phyloP scores from a whole-genome alignment of 2,113 vertebrate genomes.

The Egretta garzetta region DNA sequence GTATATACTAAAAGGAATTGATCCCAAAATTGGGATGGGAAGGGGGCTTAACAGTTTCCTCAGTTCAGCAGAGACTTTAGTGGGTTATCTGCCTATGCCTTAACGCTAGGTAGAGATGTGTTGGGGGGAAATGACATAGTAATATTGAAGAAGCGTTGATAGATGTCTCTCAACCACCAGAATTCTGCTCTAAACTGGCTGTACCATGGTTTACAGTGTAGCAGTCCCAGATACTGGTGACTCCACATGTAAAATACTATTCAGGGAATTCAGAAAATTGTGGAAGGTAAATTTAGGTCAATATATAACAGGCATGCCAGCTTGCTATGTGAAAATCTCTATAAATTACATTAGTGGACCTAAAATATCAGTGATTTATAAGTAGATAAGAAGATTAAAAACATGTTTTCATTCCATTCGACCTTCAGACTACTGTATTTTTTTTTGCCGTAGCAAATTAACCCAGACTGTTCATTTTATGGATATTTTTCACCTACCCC shows the following conservation, averaged over 20 bases:
- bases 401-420: constrained; percentile 33
- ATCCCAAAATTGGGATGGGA: background rate
- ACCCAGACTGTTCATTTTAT: background rate
- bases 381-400: constrained; percentile 65
- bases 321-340: constrained; percentile 41
- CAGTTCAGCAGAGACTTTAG: background rate
- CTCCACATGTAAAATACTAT: background rate
- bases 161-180: background rate
- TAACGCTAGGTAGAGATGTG: background rate
- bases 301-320: background rate
- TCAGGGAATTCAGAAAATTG: background rate
- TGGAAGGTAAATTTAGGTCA: constrained; percentile 36
- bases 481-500: background rate
- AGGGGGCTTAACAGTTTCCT: background rate
- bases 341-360: background rate
- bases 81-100: background rate
- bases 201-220: background rate
- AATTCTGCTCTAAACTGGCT: background rate
- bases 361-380: constrained; percentile 51
- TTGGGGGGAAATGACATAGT: background rate
- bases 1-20: background rate
- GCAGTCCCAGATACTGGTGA: background rate
- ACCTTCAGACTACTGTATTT: constrained; percentile 6
- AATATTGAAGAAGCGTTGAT: background rate
- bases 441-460: background rate